A percentile compares a stretch with the other conserved stretches of the same genome.
These are phyloP conservation scores for Crocuta crocuta DNA, from an alignment of 2,113 vertebrate genomes.

Conservation along the genomic window DNA sequence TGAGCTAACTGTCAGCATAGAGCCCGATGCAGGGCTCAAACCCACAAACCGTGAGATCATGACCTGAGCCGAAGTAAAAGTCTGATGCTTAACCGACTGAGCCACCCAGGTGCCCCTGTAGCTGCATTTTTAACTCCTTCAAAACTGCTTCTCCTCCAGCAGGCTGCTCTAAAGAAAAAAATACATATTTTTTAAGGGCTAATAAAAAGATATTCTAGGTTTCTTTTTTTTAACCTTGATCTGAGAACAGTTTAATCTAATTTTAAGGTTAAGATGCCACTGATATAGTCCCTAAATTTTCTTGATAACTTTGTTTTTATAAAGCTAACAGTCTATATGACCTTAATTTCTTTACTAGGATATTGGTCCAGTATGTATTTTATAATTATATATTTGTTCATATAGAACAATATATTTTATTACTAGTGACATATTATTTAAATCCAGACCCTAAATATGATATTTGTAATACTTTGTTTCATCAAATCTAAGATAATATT, in stretches of 20 bases:
- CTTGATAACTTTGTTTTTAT: background rate
- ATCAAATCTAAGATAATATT: background rate
- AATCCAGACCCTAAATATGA: background rate
- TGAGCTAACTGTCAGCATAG: too few relatives aligned
- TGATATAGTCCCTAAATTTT: background rate
- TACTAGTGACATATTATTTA: background rate
- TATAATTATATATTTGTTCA: background rate
- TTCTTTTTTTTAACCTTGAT: conserved; percentile 3
- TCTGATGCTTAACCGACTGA: too few relatives aligned
- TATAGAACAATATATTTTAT: background rate
- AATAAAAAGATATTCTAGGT: conserved; percentile 29
- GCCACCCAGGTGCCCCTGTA: background rate
- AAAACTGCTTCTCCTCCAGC: background rate
- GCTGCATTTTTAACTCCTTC: background rate
- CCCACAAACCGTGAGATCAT: too few relatives aligned
- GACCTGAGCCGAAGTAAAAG: too few relatives aligned
- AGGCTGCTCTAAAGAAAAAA: background rate
- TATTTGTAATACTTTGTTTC: background rate
- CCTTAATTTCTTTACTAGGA: background rate
- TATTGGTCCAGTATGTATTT: background rate
- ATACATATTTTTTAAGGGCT: background rate
- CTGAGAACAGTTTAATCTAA: background rate
- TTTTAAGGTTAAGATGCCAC: background rate
- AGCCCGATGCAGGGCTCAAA: too few relatives aligned
- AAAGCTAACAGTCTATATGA: background rate